Conservation (phyloP, 2,888 invertebrate genomes). For the Papilio demoleus region DNA sequence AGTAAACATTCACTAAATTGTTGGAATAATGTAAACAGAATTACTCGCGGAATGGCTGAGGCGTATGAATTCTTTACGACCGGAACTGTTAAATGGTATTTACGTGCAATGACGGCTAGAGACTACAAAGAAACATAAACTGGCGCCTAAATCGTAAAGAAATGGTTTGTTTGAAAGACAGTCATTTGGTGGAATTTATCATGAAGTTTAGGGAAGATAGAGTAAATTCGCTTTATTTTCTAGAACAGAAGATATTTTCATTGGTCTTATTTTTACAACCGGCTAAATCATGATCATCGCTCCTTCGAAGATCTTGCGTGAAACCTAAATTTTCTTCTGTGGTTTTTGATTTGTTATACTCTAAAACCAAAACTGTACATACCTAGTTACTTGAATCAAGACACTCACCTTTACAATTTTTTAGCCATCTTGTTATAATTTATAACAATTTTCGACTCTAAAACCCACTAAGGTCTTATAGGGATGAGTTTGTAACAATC, state of each 20-base stretch:
- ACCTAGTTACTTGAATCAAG: too few species aligned
- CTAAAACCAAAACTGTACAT: too few species aligned
- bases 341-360: background rate
- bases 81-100: constrained; percentile 50
- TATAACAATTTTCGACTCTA: too few species aligned
- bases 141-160: constrained; percentile 17
- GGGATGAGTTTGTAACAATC: background rate
- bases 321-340: background rate
- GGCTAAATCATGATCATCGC: background rate
- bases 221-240: background rate
- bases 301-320: too few species aligned
- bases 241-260: background rate
- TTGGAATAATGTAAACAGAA: constrained; percentile 48
- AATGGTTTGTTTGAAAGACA: background rate
- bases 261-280: background rate
- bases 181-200: background rate
- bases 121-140: constrained; percentile 38
- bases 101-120: constrained; percentile 36
- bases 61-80: constrained; percentile 55
- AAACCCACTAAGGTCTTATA: too few species aligned
- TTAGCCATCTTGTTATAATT: too few species aligned
- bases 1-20: constrained; percentile 70
- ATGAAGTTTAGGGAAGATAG: background rate
- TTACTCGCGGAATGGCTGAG: constrained; percentile 34
- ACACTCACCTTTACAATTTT: too few species aligned